Conservation (phyloP, 2,888 invertebrate species). For the Stenoptilia bipunctidactyla region DNA sequence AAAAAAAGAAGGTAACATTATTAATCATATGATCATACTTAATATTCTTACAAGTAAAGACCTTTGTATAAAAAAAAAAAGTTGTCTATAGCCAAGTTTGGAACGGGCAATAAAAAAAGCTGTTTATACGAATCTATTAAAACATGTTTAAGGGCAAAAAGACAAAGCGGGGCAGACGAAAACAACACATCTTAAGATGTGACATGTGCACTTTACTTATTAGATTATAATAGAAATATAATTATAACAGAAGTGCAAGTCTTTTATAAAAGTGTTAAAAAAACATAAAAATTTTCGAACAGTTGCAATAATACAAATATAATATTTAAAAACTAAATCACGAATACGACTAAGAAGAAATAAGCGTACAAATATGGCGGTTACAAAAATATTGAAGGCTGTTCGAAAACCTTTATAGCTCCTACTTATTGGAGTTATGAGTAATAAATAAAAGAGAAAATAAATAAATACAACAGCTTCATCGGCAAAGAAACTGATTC, state of each 20-base stretch:
- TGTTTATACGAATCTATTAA: too few species aligned
- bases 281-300: conserved; percentile 70
- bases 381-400: conserved; percentile 69
- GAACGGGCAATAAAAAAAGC: too few species aligned
- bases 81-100: too few species aligned
- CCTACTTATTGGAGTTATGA: conserved; percentile 33
- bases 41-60: too few species aligned
- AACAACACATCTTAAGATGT: too few species aligned
- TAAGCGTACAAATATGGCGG: conserved; percentile 54
- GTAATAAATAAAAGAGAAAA: conserved; percentile 41
- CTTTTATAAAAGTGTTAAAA: conserved; percentile 18
- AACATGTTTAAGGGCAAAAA: too few species aligned
- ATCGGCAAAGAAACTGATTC: conserved; percentile 29
- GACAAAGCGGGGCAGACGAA: too few species aligned
- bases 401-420: conserved; percentile 75
- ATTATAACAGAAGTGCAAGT: conserved; percentile 7
- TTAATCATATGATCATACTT: too few species aligned
- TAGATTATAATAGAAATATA: too few species aligned
- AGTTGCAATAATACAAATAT: conserved; percentile 58
- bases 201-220: too few species aligned
- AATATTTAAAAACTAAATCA: conserved; percentile 33
- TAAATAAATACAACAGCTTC: conserved; percentile 44
- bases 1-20: too few species aligned
- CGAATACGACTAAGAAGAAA: conserved; percentile 33
- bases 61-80: too few species aligned